Percentiles rank a stretch among this genome's conserved stretches.
These are phyloP conservation scores for Leptatherina wallacei DNA, from an alignment of 2,797 vertebrate species.

Conservation along the genomic window DNA sequence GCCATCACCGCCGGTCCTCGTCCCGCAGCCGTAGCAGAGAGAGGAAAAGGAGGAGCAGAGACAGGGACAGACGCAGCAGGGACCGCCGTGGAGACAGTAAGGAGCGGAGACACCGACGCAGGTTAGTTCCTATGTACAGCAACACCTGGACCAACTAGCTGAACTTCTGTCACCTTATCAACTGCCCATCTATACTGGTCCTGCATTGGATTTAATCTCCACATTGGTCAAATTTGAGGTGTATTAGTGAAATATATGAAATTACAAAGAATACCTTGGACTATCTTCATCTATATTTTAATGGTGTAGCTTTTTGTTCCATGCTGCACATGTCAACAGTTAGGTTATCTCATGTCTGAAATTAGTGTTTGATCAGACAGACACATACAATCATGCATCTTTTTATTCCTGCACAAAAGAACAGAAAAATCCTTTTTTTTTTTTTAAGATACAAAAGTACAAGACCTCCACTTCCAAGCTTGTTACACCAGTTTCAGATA, in stretches of 20 bases:
- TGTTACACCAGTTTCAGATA: slow-evolving; percentile 4
- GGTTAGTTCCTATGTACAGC: slow-evolving; percentile 60
- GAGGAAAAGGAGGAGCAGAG: slow-evolving; percentile 90
- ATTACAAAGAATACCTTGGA: not conserved
- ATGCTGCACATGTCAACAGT: not conserved
- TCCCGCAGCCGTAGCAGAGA: slow-evolving; percentile 91
- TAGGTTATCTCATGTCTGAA: not conserved
- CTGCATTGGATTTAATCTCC: not conserved
- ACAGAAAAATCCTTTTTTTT: not conserved
- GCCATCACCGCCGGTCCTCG: slow-evolving; percentile 90
- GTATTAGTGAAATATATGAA: not conserved
- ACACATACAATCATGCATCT: not conserved
- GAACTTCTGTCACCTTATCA: not conserved
- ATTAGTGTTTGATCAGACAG: not conserved
- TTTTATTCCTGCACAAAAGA: not conserved
- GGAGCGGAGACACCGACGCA: slow-evolving; percentile 88
- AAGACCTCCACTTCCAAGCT: not conserved
- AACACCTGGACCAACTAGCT: not conserved
- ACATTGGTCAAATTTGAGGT: not conserved
- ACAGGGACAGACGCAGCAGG: slow-evolving; percentile 88
- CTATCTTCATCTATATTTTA: not conserved
- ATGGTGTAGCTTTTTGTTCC: not conserved
- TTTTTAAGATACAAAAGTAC: not conserved
- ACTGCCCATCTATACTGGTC: not conserved
- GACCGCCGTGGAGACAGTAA: slow-evolving; percentile 91